Conservation (phyloP, 1,140 invertebrate species). For the Papilio glaucus region DNA sequence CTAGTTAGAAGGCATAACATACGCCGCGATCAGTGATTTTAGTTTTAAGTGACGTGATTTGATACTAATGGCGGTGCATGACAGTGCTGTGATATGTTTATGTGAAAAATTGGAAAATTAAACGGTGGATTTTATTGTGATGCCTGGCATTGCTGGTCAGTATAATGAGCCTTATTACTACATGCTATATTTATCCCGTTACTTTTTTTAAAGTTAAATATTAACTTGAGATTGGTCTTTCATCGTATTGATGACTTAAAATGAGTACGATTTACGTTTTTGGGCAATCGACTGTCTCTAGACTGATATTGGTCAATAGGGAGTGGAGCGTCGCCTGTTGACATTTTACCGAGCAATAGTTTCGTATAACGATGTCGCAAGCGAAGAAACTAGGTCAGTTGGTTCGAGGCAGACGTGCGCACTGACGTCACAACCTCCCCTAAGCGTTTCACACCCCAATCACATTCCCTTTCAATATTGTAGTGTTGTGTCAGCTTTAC, state of each 20-base stretch:
- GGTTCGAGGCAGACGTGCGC: slow-evolving; percentile 64
- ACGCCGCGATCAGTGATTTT: slow-evolving; percentile 50
- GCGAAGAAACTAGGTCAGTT: slow-evolving; percentile 63
- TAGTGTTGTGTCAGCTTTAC: slow-evolving; percentile 31
- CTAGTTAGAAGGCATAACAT: slow-evolving; percentile 40
- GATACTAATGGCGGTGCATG: slow-evolving; percentile 67
- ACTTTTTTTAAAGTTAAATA: not conserved
- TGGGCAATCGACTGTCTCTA: slow-evolving; percentile 43
- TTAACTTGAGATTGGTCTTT: not conserved
- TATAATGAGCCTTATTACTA: slow-evolving; percentile 32
- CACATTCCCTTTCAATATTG: slow-evolving; percentile 67
- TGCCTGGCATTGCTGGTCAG: slow-evolving; percentile 63
- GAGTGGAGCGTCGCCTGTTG: slow-evolving; percentile 59
- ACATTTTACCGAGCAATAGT: slow-evolving; percentile 58
- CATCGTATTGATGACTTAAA: not conserved
- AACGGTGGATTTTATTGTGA: slow-evolving; percentile 58
- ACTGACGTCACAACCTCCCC: slow-evolving; percentile 63
- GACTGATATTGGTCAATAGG: slow-evolving; percentile 61
- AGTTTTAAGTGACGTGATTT: slow-evolving; percentile 51
- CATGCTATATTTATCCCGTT: not conserved
- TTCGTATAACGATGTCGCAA: slow-evolving; percentile 62
- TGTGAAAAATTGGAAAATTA: slow-evolving; percentile 54
- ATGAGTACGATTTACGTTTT: not conserved
- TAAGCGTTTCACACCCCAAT: slow-evolving; percentile 55
- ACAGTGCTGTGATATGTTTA: slow-evolving; percentile 58